Base-by-base conservation (phyloP, 2,888 invertebrate species). In the Ctena decussata region DNA sequence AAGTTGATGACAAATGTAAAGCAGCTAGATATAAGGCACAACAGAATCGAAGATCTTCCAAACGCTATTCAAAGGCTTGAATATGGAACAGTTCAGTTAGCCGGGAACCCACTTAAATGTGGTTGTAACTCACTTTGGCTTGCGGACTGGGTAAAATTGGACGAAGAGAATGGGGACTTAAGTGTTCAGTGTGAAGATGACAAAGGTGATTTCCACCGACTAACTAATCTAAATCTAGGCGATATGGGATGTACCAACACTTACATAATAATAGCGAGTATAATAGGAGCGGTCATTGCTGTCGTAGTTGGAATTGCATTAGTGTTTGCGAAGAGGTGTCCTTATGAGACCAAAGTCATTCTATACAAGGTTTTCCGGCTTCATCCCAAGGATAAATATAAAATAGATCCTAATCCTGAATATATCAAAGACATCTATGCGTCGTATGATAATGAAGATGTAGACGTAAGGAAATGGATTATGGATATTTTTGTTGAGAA, bases 271-370 rank as follows among this genome's bases (percentile, higher is more conserved):
- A 81, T 76, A 2, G 27, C 65, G 0, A 24, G 37, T 11, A 65
- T 46, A 0, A 24, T 39, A 15, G 24, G 81, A 15, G 75, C 41
- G 0, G 76, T 86, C 18, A 15, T 44, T 39, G 21, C 81, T 46
- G 71, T 24, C 0, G 8, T 78, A 2, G 27, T 85, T 0, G 41
- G 80, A 24, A 57, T 65, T 15, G 77, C 79, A 6, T 41, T 73
- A 15, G 70, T 89, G 0, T 87, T 89, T 37, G 90, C 87, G 1
- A 84, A 78, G 49, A 73, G 85, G 21, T 91, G 91, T 70, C 91
- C 91, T 0, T 91, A 91, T 53, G 90, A 90, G 70, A 91, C 91
- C 0, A 87, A 87, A 78, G 91, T 91, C 49, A 72, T 91, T 53
- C 8, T 91, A n/a, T 79, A 84, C 24, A 85, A 79, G 70, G 15